A percentile compares a stretch with the other conserved stretches of the same genome.
Evolutionary conservation across 2,888 invertebrate species (phyloP).

Genomic region (Omphaloscelis lunosa): DNA sequence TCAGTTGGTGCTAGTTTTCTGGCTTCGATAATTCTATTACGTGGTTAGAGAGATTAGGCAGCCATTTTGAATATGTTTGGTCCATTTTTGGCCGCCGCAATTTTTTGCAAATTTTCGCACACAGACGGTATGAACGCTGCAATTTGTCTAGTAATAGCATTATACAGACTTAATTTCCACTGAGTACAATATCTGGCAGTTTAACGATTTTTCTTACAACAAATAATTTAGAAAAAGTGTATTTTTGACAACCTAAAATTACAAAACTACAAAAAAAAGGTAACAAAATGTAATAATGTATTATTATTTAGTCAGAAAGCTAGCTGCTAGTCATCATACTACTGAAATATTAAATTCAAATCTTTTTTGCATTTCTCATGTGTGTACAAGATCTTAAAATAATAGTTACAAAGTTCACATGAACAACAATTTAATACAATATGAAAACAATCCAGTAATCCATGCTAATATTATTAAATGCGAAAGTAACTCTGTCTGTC

Average conservation of each 20-base stretch:
- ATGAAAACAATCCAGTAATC: too few species aligned
- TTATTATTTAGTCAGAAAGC: background rate
- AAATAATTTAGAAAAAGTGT: background rate
- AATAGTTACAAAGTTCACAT: too few species aligned
- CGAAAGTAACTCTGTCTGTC: too few species aligned
- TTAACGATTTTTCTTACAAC: background rate
- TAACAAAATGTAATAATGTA: background rate
- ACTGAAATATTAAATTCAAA: too few species aligned
- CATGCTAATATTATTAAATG: too few species aligned
- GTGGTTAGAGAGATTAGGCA: slow-evolving; percentile 21
- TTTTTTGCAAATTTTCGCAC: background rate
- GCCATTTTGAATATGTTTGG: slow-evolving; percentile 23
- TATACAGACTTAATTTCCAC: background rate
- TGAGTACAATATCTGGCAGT: accelerated
- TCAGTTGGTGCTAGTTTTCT: slow-evolving; percentile 24
- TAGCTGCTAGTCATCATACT: too few species aligned
- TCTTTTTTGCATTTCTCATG: too few species aligned
- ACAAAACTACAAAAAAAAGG: background rate
- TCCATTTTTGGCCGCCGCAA: background rate
- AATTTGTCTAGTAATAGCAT: slow-evolving; percentile 1
- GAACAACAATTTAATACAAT: too few species aligned
- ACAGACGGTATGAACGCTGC: background rate
- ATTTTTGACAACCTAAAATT: background rate
- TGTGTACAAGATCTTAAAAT: too few species aligned
- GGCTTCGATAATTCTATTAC: slow-evolving; percentile 27